Base-by-base conservation (phyloP, 2,888 invertebrate genomes). In the Volucella bombylans region DNA sequence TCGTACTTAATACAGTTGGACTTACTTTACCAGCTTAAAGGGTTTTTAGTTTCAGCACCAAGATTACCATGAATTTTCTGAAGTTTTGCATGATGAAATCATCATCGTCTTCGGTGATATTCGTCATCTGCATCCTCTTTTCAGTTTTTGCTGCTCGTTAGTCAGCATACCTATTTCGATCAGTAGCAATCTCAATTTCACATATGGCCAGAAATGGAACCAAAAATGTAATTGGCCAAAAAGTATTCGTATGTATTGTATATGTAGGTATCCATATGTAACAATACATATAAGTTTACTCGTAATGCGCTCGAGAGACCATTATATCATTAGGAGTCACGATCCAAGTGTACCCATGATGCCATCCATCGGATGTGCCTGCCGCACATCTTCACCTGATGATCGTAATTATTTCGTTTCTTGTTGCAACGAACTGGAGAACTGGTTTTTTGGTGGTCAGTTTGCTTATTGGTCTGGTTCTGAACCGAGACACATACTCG, bases 291-390 rank as follows among this genome's bases (percentile, higher is more conserved):
- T 31, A 31, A 31, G 31, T 31, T 31, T 31, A 31, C 6, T 31
- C 31, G 31, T 68, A 85, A 80, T 77, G 67, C 76, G 77, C 72
- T 72, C 81, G 9, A 50, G 68, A 68, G 68, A 67, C 85, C 85
- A 85, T 85, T 81, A 85, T 72, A 85, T 85, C 85, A 85, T 85
- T 81, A 85, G 85, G 71, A 85, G 85, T 85, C 85, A 85, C 85
- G 85, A 85, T 85, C 81, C 85, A 43, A 31, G 85, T 67, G 85
- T 76, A 81, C 71, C 69, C 80, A 80, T 77, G 76, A 65, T 65
- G 73, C 74, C 69, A 57, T 73, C 49, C 67, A 31, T 79, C 64
- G 65, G 73, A 74, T 73, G 59, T 55, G 74, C 85, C 85, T 50
- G 64, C 54, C 76, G 81, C 85, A 62, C 71, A 85, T 81, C 81